phyloP scores from a whole-genome alignment of 2,113 vertebrate species.

The Platysternon megacephalum region DNA sequence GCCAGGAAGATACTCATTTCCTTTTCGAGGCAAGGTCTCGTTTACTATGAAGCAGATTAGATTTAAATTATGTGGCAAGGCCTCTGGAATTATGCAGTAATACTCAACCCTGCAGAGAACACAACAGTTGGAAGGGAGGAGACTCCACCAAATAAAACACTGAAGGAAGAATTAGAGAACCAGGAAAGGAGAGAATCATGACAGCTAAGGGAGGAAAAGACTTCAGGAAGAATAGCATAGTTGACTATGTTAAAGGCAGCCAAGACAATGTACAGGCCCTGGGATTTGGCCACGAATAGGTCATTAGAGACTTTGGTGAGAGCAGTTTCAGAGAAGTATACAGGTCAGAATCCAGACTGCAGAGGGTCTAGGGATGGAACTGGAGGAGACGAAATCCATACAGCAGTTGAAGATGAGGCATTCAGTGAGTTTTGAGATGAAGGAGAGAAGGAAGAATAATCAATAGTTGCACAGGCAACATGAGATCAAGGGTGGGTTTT shows the following conservation, averaged over 20 bases:
- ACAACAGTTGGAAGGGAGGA: not conserved
- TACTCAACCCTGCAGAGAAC: not conserved
- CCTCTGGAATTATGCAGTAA: not conserved
- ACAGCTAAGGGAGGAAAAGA: not conserved
- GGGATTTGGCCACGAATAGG: not conserved
- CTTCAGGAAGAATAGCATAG: not conserved
- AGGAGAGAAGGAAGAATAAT: not conserved
- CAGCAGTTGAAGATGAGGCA: not conserved
- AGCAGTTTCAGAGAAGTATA: not conserved
- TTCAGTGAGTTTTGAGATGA: not conserved
- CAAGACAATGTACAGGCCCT: not conserved
- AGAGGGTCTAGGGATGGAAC: not conserved
- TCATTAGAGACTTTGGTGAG: not conserved
- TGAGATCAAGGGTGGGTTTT: not conserved
- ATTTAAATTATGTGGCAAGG: not conserved
- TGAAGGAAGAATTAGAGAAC: not conserved
- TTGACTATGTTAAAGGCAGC: not conserved
- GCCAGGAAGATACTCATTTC: not conserved
- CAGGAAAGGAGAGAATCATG: not conserved
- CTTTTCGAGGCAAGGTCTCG: not conserved
- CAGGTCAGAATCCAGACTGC: not conserved
- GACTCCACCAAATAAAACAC: not conserved
- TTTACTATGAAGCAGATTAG: not conserved
- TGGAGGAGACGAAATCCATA: not conserved
- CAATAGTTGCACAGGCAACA: not conserved